Evolutionary conservation across 1,140 invertebrate genomes (phyloP), one percentile per base, ranked within the genome.

Genomic region (Aphidius gifuensis): DNA sequence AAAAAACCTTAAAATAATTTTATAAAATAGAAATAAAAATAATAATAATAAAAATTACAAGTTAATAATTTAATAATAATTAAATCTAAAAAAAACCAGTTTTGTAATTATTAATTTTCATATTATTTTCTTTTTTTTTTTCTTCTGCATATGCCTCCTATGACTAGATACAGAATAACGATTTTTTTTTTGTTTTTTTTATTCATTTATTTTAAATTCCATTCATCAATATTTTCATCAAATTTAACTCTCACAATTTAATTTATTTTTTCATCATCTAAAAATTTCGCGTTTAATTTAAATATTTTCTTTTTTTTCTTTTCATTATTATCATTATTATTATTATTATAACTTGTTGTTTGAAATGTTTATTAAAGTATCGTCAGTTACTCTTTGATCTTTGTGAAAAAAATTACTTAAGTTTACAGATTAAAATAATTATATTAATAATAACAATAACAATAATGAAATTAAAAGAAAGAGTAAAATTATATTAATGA

Each of bases 151-250:
- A 46, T 64, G 56, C 66, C 65, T 67, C 64, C 61, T 71, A 73
- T 75, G 75, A 77, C 74, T 76, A 77, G 74, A 77, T 69, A 68
- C 64, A 66, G 69, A 69, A 72, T 70, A 70, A 75, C 60, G 60
- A 68, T 64, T 64, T 60, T 47, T 64, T 67, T 66, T 64, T 57
- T 46, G n/a, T 40, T 66, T 32, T 58, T 48, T 67, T 62, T 64
- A 57, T 49, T 21, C 21, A 42, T 62, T 50, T 3, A 32, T 8
- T 43, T 16, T 49, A 4, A 5, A 21, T 61, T 43, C 23, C 54
- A 9, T 42, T 49, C 23, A 9, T 56, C 43, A 40, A 49, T 47
- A 49, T 56, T 21, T 58, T 53, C 9, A 46, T 57, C 32, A 23
- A 48, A 6, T 51, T 62, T 8, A 21, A 23, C 43, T 46, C 46